Percentiles rank a stretch among this genome's conserved stretches.
Conservation (phyloP, 2,888 invertebrate species). For the Norana najaformis region DNA sequence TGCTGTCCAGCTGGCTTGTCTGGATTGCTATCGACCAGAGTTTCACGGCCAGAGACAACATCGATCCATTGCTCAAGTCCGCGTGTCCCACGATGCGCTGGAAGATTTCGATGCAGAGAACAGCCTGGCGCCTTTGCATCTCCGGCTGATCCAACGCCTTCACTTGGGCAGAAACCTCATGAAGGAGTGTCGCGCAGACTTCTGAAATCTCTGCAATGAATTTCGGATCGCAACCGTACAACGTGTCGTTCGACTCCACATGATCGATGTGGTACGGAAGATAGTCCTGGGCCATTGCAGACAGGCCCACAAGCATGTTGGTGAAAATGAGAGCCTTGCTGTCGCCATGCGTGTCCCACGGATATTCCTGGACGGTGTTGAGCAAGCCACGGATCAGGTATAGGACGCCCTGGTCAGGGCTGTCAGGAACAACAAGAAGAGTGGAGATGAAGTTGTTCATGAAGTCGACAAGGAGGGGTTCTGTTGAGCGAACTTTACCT, state of each 20-base stretch:
- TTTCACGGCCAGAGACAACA: not conserved
- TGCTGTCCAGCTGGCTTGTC: not conserved
- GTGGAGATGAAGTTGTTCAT: slow-evolving; percentile 78
- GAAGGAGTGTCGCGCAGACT: slow-evolving; percentile 69
- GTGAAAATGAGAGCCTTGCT: slow-evolving; percentile 74
- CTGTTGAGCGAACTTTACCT: slow-evolving; percentile 73
- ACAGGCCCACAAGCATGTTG: slow-evolving; percentile 77
- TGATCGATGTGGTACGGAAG: slow-evolving; percentile 82
- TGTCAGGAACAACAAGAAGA: slow-evolving; percentile 85
- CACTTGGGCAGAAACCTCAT: slow-evolving; percentile 74
- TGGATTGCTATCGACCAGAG: slow-evolving; percentile 6
- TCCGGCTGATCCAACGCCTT: slow-evolving; percentile 69
- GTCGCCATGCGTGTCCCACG: slow-evolving; percentile 65
- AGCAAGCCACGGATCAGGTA: slow-evolving; percentile 79
- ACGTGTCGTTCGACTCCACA: slow-evolving; percentile 88
- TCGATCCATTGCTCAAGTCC: not conserved
- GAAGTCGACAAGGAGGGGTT: slow-evolving; percentile 64
- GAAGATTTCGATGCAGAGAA: not conserved
- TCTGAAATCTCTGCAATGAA: slow-evolving; percentile 78
- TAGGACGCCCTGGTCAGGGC: slow-evolving; percentile 83
- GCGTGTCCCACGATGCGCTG: slow-evolving; percentile 16
- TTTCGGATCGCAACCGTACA: slow-evolving; percentile 87
- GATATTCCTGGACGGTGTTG: slow-evolving; percentile 71
- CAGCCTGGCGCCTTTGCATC: slow-evolving; percentile 16
- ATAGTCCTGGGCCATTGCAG: slow-evolving; percentile 77